phyloP scores from a whole-genome alignment of 2,797 vertebrate genomes.

The Brachyalestes nurse region DNA sequence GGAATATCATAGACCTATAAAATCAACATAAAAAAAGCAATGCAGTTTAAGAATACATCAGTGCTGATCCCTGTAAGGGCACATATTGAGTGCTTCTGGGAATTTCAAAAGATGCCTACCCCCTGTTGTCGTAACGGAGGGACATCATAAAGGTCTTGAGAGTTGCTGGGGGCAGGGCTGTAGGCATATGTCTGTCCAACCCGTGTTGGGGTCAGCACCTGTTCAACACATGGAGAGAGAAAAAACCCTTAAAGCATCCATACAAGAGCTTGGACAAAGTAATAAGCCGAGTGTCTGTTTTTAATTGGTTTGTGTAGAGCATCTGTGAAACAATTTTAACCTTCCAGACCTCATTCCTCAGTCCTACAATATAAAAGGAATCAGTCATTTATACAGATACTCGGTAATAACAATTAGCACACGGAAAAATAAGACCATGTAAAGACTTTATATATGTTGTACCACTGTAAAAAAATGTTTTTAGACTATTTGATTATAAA shows the following conservation, averaged over 20 bases:
- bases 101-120: constrained; percentile 77
- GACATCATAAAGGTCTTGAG: constrained; percentile 90
- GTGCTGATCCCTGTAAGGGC: background rate
- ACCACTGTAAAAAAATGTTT: no score
- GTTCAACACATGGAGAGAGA: constrained; percentile 54
- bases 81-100: background rate
- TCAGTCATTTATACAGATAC: background rate
- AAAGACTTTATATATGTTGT: no score
- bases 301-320: background rate
- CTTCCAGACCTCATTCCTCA: background rate
- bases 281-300: background rate
- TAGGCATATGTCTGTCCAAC: constrained; percentile 89
- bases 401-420: no score
- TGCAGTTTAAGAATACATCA: background rate
- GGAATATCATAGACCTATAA: constrained; percentile 92
- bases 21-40: background rate
- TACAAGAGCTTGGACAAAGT: background rate
- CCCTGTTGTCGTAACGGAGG: constrained; percentile 88
- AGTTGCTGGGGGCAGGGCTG: constrained; percentile 83
- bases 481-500: no score
- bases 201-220: constrained; percentile 91
- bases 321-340: background rate
- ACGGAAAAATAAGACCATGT: no score
- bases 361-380: background rate
- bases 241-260: constrained; percentile 7